Percentiles rank a stretch among this genome's conserved stretches.
phyloP scores from a whole-genome alignment of 2,797 vertebrate genomes.

The Serranus cabrilla region DNA sequence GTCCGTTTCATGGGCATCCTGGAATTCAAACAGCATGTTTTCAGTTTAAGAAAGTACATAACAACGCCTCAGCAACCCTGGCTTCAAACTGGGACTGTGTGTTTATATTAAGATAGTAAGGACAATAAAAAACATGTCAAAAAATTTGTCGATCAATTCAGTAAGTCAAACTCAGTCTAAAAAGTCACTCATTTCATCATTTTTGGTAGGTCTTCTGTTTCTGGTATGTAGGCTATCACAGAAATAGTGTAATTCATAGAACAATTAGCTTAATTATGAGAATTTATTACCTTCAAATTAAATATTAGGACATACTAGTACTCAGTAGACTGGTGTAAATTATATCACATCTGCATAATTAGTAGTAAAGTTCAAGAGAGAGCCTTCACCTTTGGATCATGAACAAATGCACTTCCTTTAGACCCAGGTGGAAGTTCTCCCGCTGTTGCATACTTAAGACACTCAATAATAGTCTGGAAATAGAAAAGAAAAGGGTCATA shows the following conservation, averaged over 20 bases:
- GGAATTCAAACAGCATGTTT: constrained; percentile 24
- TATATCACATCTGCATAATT: background rate
- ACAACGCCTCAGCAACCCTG: background rate
- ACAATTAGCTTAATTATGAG: background rate
- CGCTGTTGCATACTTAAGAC: constrained; percentile 94
- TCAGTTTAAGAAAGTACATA: constrained; percentile 5
- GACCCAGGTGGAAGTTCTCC: constrained; percentile 97
- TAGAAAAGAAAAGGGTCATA: constrained; percentile 10
- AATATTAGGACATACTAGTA: background rate
- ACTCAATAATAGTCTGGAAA: constrained; percentile 97
- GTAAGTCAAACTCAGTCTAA: background rate
- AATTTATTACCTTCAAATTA: background rate
- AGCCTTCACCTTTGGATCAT: constrained; percentile 95
- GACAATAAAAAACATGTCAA: background rate
- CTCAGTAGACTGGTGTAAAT: background rate
- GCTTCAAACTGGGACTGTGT: background rate
- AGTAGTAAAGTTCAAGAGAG: background rate
- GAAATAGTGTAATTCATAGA: background rate
- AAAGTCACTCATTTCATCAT: background rate
- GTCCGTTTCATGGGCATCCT: constrained; percentile 93
- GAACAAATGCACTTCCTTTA: constrained; percentile 97
- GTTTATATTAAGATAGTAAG: background rate
- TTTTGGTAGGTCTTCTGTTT: background rate
- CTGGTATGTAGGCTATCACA: background rate
- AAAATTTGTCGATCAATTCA: background rate